phyloP scores from a whole-genome alignment of 2,888 invertebrate species.

The Loripinus fragilis region DNA sequence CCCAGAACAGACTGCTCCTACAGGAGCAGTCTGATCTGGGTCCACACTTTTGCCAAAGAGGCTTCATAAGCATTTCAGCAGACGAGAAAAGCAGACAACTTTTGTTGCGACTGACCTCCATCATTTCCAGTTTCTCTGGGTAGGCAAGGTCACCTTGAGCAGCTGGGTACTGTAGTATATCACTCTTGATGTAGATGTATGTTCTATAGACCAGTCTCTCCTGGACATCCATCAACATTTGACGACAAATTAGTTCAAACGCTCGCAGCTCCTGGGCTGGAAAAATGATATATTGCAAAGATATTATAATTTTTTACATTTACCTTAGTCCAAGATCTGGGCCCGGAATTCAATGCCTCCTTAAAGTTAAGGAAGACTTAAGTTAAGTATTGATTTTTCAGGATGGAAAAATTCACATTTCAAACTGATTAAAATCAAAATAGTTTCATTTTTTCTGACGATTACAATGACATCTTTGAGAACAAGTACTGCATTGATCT shows the following conservation, averaged over 20 bases:
- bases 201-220: conserved; percentile 98
- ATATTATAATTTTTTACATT: too few species aligned
- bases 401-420: too few species aligned
- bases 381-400: too few species aligned
- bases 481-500: too few species aligned
- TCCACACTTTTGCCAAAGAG: not conserved
- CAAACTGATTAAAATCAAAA: too few species aligned
- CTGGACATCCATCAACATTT: conserved; percentile 95
- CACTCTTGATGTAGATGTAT: conserved; percentile 95
- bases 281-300: conserved; percentile 43
- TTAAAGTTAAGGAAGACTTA: too few species aligned
- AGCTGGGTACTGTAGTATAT: conserved; percentile 91
- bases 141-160: conserved; percentile 98
- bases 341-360: too few species aligned
- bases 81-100: too few species aligned
- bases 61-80: too few species aligned
- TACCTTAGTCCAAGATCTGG: too few species aligned
- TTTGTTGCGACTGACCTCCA: conserved; percentile 95
- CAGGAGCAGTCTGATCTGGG: not conserved
- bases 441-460: too few species aligned
- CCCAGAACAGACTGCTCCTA: not conserved
- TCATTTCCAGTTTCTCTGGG: conserved; percentile 98
- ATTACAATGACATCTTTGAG: too few species aligned
- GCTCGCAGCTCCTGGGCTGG: conserved; percentile 89
- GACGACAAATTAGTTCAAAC: conserved; percentile 90